phyloP scores from a whole-genome alignment of 2,113 vertebrate species.

The Crypturellus undulatus region DNA sequence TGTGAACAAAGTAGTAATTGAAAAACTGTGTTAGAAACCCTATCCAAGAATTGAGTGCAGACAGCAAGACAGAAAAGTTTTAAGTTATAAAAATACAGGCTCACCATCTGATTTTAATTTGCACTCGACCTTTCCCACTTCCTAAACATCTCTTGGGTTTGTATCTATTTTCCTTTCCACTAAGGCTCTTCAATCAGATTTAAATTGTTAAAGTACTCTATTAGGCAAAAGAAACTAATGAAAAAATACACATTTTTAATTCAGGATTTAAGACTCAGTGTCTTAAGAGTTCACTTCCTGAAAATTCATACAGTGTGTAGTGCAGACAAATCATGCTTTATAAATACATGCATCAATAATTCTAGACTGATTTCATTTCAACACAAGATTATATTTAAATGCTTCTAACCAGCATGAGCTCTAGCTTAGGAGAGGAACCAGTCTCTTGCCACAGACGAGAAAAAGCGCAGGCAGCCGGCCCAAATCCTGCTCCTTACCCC shows the following conservation, averaged over 20 bases:
- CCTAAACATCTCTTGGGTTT: background rate
- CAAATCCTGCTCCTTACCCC: background rate
- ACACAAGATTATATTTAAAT: background rate
- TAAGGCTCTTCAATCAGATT: background rate
- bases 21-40: background rate
- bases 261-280: background rate
- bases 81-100: background rate
- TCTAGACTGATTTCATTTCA: background rate
- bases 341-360: background rate
- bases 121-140: background rate
- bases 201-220: background rate
- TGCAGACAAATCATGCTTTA: background rate
- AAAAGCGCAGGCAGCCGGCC: accelerated
- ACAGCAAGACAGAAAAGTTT: background rate
- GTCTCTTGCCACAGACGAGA: background rate
- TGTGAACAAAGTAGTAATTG: background rate
- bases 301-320: background rate
- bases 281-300: background rate
- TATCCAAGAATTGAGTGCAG: background rate
- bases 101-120: background rate
- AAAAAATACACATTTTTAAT: background rate
- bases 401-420: background rate
- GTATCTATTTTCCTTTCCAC: background rate
- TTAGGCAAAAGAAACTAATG: background rate
- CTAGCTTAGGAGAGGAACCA: background rate